Conservation (phyloP, 2,888 invertebrate species). For the Agriopis marginaria region DNA sequence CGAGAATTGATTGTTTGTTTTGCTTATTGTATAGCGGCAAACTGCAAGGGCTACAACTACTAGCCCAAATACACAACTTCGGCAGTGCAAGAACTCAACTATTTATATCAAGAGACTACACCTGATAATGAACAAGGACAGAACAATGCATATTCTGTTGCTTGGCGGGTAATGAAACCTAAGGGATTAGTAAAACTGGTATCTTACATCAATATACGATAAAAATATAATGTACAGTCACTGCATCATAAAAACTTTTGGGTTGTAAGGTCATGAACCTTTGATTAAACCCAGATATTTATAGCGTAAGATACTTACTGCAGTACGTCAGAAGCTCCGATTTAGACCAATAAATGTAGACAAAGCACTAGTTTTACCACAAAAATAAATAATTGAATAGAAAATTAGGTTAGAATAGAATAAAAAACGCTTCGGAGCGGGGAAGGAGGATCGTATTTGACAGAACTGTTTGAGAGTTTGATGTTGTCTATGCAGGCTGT, state of each 20-base stretch:
- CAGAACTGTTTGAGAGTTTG: slow-evolving; percentile 8
- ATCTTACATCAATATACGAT: slow-evolving; percentile 13
- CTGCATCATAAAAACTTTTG: slow-evolving; percentile 17
- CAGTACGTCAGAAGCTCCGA: slow-evolving; percentile 12
- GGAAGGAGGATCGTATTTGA: neutral
- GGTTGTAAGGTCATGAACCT: slow-evolving; percentile 18
- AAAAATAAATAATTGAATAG: slow-evolving; percentile 29
- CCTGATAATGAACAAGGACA: neutral
- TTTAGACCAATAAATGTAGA: slow-evolving; percentile 8
- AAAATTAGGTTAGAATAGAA: slow-evolving; percentile 40
- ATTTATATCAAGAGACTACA: neutral
- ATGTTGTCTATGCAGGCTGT: slow-evolving; percentile 18
- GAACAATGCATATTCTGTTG: slow-evolving; percentile 1
- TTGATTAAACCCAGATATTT: slow-evolving; percentile 2
- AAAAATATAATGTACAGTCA: slow-evolving; percentile 37
- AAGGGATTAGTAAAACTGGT: slow-evolving; percentile 2
- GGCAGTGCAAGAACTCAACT: neutral
- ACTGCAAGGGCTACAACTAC: no score
- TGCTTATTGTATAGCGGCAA: no score
- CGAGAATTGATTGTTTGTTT: no score
- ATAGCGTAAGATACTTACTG: slow-evolving; percentile 29
- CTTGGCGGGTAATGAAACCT: neutral
- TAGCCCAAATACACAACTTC: neutral
- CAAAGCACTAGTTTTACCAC: slow-evolving; percentile 30
- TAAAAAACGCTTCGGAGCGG: slow-evolving; percentile 21